Evolutionary conservation across 2,797 vertebrate genomes (phyloP), one percentile per base, ranked within the genome.

Genomic region (Scleropages formosus): DNA sequence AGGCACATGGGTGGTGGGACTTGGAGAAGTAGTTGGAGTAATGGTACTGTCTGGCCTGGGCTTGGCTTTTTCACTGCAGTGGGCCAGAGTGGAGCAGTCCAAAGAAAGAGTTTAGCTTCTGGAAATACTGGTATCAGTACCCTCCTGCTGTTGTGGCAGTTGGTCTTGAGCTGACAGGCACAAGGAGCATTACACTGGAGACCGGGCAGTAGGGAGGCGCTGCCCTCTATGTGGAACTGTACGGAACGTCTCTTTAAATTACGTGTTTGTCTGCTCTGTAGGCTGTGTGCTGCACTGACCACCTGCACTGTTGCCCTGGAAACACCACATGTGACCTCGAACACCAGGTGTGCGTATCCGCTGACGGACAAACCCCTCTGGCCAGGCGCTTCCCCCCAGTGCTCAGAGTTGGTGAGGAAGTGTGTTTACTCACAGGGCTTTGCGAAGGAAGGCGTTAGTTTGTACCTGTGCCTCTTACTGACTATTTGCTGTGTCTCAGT

Each of bases 241-340:
- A n/a, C 6, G 18, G 6, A 63, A 18, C 22, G 22, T n/a, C 1
- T 1, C n/a, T 31, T 18, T 27, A 26, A 26, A 15, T 56, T 56
- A n/a, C n/a, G 15, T 9, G 8, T 6, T 16, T 6, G 24, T 1
- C 66, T 63, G 49, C 60, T 39, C 26, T 72, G 22, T 82, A 96
- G 95, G 95, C 94, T 1, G 84, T 82, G 0, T 96, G 95, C 90
- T 96, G 96, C 20, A 83, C 84, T 0, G 94, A 96, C 81, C 90
- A 87, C 31, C 65, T 91, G 68, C 94, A 96, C 85, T 97, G 95
- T 85, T 97, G 95, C 80, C 95, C 95, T 4, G 87, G 85, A 0
- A 86, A 85, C 68, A 89, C 89, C 0, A 0, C 61, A 12, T 96
- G 95, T 3, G 94, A 96, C 86, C 78, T 95, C 81, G 77, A 82